Conservation (phyloP, 2,888 invertebrate species). For the Orthosia incerta region DNA sequence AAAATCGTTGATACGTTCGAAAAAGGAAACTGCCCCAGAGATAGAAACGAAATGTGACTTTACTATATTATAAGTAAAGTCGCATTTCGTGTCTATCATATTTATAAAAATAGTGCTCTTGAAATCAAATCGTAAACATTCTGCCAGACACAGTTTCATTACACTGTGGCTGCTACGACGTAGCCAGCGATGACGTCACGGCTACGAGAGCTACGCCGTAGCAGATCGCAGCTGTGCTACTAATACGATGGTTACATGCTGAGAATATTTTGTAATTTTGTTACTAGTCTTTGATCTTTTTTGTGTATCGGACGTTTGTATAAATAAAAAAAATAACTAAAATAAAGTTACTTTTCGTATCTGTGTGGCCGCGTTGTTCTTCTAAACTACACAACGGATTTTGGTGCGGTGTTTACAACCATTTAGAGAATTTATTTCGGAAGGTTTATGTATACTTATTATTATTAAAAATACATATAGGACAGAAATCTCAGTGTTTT, state of each 20-base stretch:
- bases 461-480: not conserved
- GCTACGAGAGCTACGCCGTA: slow-evolving; percentile 43
- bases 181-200: slow-evolving; percentile 29
- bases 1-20: too few species aligned
- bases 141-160: not conserved
- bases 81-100: too few species aligned
- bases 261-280: not conserved
- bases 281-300: slow-evolving; percentile 44
- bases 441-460: not conserved
- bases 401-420: not conserved
- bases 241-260: slow-evolving; percentile 3
- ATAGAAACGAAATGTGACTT: too few species aligned
- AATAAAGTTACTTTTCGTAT: not conserved
- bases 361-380: not conserved
- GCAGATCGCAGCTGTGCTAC: slow-evolving; percentile 39
- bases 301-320: slow-evolving; percentile 24
- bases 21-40: too few species aligned
- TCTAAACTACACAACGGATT: not conserved
- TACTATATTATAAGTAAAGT: too few species aligned
- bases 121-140: not conserved
- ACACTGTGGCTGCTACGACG: slow-evolving; percentile 23
- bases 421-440: not conserved
- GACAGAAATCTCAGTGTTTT: not conserved
- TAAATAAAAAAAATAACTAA: not conserved
- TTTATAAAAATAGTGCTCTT: too few species aligned